phyloP scores from a whole-genome alignment of 2,113 vertebrate species.

The Todiramphus saurophagus region DNA sequence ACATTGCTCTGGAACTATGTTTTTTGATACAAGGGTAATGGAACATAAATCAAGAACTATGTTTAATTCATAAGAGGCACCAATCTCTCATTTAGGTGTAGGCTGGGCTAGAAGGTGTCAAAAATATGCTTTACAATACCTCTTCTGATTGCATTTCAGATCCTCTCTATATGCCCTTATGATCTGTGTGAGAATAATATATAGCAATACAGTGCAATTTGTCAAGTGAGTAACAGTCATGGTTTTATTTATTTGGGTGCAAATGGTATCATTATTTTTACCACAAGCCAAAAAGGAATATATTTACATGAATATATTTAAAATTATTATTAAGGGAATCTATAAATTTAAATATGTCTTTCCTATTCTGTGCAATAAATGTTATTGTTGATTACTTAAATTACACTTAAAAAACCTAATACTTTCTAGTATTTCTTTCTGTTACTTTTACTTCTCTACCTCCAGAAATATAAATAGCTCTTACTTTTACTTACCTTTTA shows the following conservation, averaged over 20 bases:
- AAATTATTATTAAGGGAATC: constrained; percentile 21
- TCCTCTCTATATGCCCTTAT: constrained; percentile 18
- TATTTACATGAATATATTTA: constrained; percentile 56
- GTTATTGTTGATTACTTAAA: not conserved
- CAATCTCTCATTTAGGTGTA: constrained; percentile 72
- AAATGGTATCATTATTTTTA: constrained; percentile 61
- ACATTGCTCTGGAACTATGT: constrained; percentile 74
- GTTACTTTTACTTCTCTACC: not conserved
- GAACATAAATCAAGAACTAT: constrained; percentile 80
- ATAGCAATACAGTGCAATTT: constrained; percentile 43
- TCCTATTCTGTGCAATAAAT: not conserved
- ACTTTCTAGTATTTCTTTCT: not conserved
- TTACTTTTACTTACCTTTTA: not conserved
- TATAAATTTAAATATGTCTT: constrained; percentile 3
- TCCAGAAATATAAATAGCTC: not conserved
- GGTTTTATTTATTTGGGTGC: constrained; percentile 61
- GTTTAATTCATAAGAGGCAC: constrained; percentile 81
- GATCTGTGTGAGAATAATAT: constrained; percentile 62
- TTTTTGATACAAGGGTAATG: constrained; percentile 74
- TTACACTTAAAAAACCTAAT: not conserved
- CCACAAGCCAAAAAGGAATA: constrained; percentile 2
- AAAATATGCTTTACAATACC: constrained; percentile 75
- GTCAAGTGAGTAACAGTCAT: constrained; percentile 63
- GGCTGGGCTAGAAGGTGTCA: constrained; percentile 71
- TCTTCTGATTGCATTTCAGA: constrained; percentile 71